phyloP scores from a whole-genome alignment of 2,113 vertebrate genomes.

The Festucalex cinctus region DNA sequence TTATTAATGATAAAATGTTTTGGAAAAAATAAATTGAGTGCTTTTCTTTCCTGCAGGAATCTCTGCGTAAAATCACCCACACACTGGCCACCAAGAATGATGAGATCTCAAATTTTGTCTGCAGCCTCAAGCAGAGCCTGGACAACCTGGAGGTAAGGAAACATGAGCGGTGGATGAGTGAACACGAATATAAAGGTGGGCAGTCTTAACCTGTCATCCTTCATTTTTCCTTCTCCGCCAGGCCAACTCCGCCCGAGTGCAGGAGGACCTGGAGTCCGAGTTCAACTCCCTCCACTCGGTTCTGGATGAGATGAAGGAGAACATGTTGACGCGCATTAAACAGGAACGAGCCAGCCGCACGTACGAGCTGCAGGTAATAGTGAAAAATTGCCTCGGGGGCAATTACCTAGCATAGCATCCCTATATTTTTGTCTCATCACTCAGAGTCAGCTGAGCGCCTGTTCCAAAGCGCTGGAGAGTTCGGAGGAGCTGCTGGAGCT shows the following conservation, averaged over 20 bases:
- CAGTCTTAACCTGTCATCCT: not conserved
- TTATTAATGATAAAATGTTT: not conserved
- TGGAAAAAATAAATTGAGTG: not conserved
- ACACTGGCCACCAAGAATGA: constrained; percentile 91
- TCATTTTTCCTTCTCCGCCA: constrained; percentile 40
- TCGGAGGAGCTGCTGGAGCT: constrained; percentile 91
- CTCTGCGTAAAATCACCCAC: constrained; percentile 85
- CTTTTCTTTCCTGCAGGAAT: constrained; percentile 71
- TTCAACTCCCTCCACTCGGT: constrained; percentile 80
- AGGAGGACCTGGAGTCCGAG: constrained; percentile 84
- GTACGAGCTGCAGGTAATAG: constrained; percentile 84
- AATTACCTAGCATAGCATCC: too few species aligned
- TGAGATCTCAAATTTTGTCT: constrained; percentile 90
- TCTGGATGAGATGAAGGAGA: constrained; percentile 88
- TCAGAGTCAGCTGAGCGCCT: constrained; percentile 86
- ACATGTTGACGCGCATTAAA: constrained; percentile 90
- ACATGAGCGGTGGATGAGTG: not conserved
- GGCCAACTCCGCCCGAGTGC: constrained; percentile 81
- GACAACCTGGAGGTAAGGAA: constrained; percentile 83
- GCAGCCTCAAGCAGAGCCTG: constrained; percentile 86
- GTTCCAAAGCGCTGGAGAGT: constrained; percentile 91
- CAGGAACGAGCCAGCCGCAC: constrained; percentile 88
- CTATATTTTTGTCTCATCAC: not conserved
- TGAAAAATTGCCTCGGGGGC: too few species aligned
- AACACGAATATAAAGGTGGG: not conserved